A percentile compares a stretch with the other conserved stretches of the same genome.
Conservation (phyloP, 2,113 vertebrate species). For the Cygnus buccinator region DNA sequence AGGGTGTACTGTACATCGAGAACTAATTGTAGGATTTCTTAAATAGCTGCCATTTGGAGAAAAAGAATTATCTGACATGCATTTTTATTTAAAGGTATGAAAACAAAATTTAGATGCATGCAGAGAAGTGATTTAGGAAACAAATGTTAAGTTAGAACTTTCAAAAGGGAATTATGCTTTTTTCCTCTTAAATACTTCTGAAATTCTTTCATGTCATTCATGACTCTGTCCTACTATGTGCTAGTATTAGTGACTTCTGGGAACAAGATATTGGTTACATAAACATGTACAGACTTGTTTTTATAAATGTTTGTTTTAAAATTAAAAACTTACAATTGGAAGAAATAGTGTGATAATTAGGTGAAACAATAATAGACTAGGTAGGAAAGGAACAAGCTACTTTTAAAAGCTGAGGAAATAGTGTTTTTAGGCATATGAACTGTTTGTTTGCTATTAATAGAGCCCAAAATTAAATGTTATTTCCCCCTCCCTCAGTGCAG, state of each 20-base stretch:
- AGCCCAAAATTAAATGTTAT: not conserved
- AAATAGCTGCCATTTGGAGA: rapidly evolving
- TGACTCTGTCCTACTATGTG: not conserved
- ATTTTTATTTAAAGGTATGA: not conserved
- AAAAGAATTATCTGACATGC: not conserved
- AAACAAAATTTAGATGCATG: not conserved
- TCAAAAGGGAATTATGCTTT: not conserved
- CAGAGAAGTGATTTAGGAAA: not conserved
- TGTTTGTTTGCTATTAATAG: not conserved
- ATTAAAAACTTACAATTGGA: not conserved
- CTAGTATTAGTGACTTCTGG: rapidly evolving
- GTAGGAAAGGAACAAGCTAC: not conserved
- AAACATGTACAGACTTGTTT: not conserved
- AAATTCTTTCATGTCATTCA: not conserved
- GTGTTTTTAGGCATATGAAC: not conserved
- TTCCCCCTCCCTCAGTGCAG: not conserved
- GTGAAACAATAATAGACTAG: not conserved
- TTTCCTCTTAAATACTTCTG: not conserved
- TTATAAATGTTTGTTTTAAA: not conserved
- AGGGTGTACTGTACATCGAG: rapidly evolving
- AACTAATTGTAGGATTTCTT: not conserved
- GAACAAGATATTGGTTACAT: rapidly evolving
- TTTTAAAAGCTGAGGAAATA: not conserved
- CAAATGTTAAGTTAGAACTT: not conserved
- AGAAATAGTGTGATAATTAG: not conserved